Evolutionary conservation across 2,888 invertebrate species (phyloP).

Genomic region (Trichogramma dendrolimi): DNA sequence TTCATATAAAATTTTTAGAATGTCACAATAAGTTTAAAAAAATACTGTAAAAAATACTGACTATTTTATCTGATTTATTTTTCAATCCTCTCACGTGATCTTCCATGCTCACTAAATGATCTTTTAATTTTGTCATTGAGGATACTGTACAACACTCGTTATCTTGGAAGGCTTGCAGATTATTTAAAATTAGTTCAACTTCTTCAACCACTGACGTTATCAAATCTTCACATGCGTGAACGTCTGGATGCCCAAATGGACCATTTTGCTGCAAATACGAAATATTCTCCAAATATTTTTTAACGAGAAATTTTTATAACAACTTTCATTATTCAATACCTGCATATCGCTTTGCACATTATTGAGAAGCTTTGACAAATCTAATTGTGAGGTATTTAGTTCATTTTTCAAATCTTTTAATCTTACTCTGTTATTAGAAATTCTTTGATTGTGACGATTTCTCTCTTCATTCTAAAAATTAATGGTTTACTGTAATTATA

Average conservation of each 20-base stretch:
- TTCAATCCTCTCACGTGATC: conserved; percentile 39
- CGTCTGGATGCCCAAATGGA: conserved; percentile 31
- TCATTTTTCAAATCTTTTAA: conserved; percentile 47
- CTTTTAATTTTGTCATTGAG: conserved; percentile 19
- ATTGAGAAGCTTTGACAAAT: conserved; percentile 33
- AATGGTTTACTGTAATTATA: conserved; percentile 4
- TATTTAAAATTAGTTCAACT: conserved; percentile 40
- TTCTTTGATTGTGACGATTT: conserved; percentile 37
- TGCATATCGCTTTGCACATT: conserved; percentile 33
- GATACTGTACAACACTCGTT: conserved; percentile 33
- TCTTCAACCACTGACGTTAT: conserved; percentile 40
- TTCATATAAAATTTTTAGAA: background rate
- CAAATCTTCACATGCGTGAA: conserved; percentile 35
- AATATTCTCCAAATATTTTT: conserved; percentile 10
- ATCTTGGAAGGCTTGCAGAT: conserved; percentile 37
- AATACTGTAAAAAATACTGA: conserved; percentile 32
- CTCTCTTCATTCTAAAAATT: conserved; percentile 41
- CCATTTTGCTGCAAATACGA: conserved; percentile 30
- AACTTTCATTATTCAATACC: conserved; percentile 20
- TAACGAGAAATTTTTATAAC: background rate
- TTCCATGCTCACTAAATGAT: conserved; percentile 33
- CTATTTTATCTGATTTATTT: conserved; percentile 39
- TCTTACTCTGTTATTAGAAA: conserved; percentile 36
- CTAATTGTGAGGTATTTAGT: conserved; percentile 40
- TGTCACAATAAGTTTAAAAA: conserved; percentile 1